phyloP scores from a whole-genome alignment of 2,113 vertebrate genomes.

The Muscicapa adusta region DNA sequence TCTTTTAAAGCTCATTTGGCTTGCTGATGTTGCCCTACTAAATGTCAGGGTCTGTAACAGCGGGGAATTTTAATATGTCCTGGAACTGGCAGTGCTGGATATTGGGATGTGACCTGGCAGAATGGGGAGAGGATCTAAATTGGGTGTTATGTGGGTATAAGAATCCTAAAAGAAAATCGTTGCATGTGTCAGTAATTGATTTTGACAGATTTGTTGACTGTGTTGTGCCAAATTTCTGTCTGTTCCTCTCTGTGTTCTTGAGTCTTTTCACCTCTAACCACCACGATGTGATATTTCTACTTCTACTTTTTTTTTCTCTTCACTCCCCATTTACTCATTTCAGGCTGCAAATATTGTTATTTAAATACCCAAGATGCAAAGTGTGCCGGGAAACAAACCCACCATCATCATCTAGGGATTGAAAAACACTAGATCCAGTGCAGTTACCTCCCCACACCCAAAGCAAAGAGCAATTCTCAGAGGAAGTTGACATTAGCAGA shows the following conservation, averaged over 20 bases:
- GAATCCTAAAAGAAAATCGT: background rate
- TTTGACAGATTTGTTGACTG: background rate
- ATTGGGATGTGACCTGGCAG: background rate
- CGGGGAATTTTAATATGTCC: background rate
- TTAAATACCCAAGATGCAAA: background rate
- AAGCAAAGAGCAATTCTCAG: background rate
- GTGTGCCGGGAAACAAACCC: background rate
- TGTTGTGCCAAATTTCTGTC: background rate
- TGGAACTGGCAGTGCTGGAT: background rate
- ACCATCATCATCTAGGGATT: background rate
- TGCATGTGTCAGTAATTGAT: background rate
- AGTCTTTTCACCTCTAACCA: background rate
- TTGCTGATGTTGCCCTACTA: background rate
- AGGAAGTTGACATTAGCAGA: background rate
- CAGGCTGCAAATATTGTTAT: background rate
- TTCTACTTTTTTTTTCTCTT: background rate
- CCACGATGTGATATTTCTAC: background rate
- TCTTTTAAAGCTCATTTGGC: background rate
- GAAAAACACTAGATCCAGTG: background rate
- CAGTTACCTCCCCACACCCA: background rate
- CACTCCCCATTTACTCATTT: background rate
- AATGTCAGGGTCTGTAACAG: background rate
- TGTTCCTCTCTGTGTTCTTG: fast-evolving
- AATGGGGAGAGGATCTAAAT: background rate
- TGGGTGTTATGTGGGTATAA: background rate